Evolutionary conservation across 1,140 invertebrate species (phyloP), one percentile per base, ranked within the genome.

Genomic region (Drosophila neocordata): DNA sequence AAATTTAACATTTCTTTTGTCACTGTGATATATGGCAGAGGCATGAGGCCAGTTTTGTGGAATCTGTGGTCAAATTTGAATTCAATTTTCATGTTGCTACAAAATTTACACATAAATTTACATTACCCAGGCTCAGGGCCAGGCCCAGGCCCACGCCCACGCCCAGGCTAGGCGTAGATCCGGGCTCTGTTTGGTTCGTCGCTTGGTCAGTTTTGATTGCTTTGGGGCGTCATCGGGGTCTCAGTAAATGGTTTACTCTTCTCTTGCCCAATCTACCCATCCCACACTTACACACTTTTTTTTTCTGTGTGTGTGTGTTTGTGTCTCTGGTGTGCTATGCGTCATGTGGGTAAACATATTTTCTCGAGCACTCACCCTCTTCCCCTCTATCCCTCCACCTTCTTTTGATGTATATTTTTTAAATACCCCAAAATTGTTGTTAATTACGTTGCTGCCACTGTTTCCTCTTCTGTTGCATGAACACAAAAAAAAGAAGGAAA

Each of bases 351-450:
- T 60, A 72, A 69, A 73, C 60, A 74, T 48, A 65, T 48, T 48
- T 48, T 48, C 41, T 18, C 15, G 9, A 15, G 18, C 41, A 9
- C 15, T 11, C 41, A 1, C 15, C 41, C 41, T 7, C 13, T 8
- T 69, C 18, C 22, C n/a, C 4, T 13, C 22, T 7, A 20, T 6
- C 4, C 31, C 8, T 18, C 20, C n/a, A 35, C 9, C 18, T 15
- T 3, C 13, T 12, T 2, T 18, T 7, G 18, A 20, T 59, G 53
- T 55, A 55, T 57, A 38, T 74, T 77, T 84, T 81, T 77, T 69
- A 74, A 77, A 68, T 63, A 67, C 69, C 73, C 68, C 41, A 78
- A 85, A 80, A 76, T 72, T 78, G 78, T 69, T 87, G 78, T 82
- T 87, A 87, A 87, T 87, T 87, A 85, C 64, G 65, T 68, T 64